A percentile compares a stretch with the other conserved stretches of the same genome.
phyloP scores from a whole-genome alignment of 2,888 invertebrate species.

The Dasysyrphus tricinctus region DNA sequence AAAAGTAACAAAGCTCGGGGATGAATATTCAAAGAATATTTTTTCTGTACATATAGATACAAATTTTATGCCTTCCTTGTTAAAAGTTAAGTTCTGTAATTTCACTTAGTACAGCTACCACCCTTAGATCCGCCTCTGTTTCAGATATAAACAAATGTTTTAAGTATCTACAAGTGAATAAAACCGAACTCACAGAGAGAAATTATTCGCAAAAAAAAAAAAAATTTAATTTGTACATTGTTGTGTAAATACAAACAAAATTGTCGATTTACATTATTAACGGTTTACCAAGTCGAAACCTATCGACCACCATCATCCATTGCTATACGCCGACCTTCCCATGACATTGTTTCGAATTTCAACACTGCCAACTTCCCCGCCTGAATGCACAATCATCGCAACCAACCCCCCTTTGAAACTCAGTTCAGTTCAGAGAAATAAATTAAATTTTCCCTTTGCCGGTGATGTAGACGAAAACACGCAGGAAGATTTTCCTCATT shows the following conservation, averaged over 20 bases:
- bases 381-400: slow-evolving; percentile 27
- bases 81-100: too few relatives aligned
- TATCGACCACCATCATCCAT: slow-evolving; percentile 62
- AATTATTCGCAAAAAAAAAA: slow-evolving; percentile 43
- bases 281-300: slow-evolving; percentile 74
- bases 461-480: slow-evolving; percentile 28
- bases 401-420: neutral
- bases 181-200: slow-evolving; percentile 30
- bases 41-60: too few relatives aligned
- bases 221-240: slow-evolving; percentile 74
- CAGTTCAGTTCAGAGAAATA: slow-evolving; percentile 28
- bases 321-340: slow-evolving; percentile 25
- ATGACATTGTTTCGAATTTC: slow-evolving; percentile 65
- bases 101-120: neutral
- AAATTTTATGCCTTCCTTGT: too few relatives aligned
- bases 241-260: slow-evolving; percentile 74
- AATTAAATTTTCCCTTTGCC: slow-evolving; percentile 71
- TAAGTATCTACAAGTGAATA: slow-evolving; percentile 38
- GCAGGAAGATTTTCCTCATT: slow-evolving; percentile 61
- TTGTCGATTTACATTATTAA: slow-evolving; percentile 75
- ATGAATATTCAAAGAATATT: too few relatives aligned
- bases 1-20: too few relatives aligned
- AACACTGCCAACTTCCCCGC: slow-evolving; percentile 21
- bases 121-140: slow-evolving; percentile 43
- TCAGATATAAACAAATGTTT: slow-evolving; percentile 50